Conservation (phyloP, 2,797 vertebrate genomes). For the Rhinella marina region DNA sequence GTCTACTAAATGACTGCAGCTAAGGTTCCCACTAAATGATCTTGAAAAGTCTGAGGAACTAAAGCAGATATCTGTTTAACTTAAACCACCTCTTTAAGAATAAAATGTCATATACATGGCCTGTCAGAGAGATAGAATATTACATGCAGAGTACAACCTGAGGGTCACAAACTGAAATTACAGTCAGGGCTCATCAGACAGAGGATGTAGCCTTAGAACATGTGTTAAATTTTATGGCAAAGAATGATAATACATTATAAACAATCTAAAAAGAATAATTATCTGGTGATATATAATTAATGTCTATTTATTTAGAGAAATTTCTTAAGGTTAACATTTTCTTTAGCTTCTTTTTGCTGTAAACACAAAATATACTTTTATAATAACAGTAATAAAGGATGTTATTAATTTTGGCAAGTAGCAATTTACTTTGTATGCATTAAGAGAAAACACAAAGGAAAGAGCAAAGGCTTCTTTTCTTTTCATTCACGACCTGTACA, state of each 20-base stretch:
- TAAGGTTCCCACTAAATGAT: too few relatives aligned
- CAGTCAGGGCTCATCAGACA: neutral
- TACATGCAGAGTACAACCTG: neutral
- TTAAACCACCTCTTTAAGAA: too few relatives aligned
- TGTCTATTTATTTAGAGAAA: neutral
- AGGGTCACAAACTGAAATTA: neutral
- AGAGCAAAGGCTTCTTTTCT: slow-evolving; percentile 71
- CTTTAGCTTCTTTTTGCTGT: neutral
- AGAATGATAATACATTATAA: neutral
- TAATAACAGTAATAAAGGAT: slow-evolving; percentile 15
- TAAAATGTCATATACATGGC: neutral
- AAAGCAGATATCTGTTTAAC: too few relatives aligned
- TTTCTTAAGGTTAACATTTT: slow-evolving; percentile 14
- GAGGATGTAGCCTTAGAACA: neutral
- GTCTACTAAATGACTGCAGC: too few relatives aligned
- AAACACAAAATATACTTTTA: slow-evolving; percentile 16
- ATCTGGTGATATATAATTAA: neutral
- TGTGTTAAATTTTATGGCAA: neutral
- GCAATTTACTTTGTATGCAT: slow-evolving; percentile 61
- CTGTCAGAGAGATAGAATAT: neutral
- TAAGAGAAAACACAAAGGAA: slow-evolving; percentile 68
- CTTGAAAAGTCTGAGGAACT: too few relatives aligned
- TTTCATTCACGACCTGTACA: slow-evolving; percentile 4
- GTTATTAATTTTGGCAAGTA: slow-evolving; percentile 33
- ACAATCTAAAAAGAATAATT: neutral